Percentiles rank a stretch among this genome's conserved stretches.
Conservation (phyloP, 1,140 invertebrate species). For the Diabrotica undecimpunctata region DNA sequence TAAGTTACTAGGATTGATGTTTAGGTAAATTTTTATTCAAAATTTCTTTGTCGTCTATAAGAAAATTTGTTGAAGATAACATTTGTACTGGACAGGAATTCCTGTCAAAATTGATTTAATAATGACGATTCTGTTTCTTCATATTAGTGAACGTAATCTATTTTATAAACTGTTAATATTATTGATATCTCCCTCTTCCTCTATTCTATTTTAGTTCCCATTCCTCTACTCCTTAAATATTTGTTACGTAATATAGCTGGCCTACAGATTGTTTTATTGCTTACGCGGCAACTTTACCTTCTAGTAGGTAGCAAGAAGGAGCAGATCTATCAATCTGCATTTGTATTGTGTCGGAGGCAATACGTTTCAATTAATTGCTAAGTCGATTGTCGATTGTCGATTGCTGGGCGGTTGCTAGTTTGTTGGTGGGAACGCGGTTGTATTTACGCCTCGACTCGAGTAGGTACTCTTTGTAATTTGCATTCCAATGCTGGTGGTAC, state of each 20-base stretch:
- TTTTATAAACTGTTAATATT: too few species aligned
- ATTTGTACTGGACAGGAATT: too few species aligned
- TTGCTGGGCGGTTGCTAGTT: not conserved
- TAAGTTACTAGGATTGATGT: too few species aligned
- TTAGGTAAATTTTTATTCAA: too few species aligned
- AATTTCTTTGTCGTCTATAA: too few species aligned
- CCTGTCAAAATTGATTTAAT: too few species aligned
- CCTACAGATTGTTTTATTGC: not conserved
- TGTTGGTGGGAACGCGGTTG: not conserved
- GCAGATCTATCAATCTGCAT: conserved; percentile 19
- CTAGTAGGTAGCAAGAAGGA: conserved; percentile 5
- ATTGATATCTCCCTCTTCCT: too few species aligned
- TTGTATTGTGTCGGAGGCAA: conserved; percentile 20
- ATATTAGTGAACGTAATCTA: too few species aligned
- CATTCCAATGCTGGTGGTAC: conserved; percentile 7
- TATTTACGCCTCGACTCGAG: conserved; percentile 7
- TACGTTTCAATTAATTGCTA: conserved; percentile 19
- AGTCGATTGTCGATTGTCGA: not conserved
- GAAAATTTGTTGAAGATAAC: too few species aligned
- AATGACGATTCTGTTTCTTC: too few species aligned
- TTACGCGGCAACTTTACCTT: not conserved
- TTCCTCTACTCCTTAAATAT: too few species aligned
- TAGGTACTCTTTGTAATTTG: conserved; percentile 9
- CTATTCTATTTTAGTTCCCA: too few species aligned
- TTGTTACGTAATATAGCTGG: not conserved